Evolutionary conservation across 2,113 vertebrate genomes (phyloP).

Genomic region (Nipponia nippon): DNA sequence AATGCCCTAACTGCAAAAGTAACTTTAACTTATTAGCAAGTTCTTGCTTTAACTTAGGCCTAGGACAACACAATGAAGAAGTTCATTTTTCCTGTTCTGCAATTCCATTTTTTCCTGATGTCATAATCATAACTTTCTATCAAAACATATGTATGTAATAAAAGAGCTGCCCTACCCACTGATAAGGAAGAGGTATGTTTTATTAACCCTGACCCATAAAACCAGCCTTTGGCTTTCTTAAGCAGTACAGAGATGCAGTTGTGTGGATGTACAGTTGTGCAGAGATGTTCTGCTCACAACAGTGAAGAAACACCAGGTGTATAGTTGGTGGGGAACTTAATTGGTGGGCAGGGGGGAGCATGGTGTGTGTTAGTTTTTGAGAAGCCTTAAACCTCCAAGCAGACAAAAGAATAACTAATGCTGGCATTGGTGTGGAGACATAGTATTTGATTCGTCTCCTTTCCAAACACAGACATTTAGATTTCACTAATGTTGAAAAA

Average conservation of each 20-base stretch:
- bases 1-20: background rate
- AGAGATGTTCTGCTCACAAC: background rate
- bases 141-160: background rate
- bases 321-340: background rate
- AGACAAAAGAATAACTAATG: background rate
- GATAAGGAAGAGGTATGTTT: background rate
- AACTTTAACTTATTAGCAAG: background rate
- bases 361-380: background rate
- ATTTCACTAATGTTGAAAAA: background rate
- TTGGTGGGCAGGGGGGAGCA: accelerated
- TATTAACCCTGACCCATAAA: background rate
- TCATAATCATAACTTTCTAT: background rate
- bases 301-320: background rate
- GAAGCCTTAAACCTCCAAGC: background rate
- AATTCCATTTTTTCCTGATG: background rate
- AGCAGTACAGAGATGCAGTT: background rate
- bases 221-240: background rate
- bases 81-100: background rate
- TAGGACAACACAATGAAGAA: background rate
- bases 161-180: background rate
- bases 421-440: background rate
- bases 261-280: background rate
- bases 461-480: background rate
- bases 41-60: background rate
- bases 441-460: background rate